phyloP scores from a whole-genome alignment of 2,113 vertebrate genomes.

The Chionomys nivalis region DNA sequence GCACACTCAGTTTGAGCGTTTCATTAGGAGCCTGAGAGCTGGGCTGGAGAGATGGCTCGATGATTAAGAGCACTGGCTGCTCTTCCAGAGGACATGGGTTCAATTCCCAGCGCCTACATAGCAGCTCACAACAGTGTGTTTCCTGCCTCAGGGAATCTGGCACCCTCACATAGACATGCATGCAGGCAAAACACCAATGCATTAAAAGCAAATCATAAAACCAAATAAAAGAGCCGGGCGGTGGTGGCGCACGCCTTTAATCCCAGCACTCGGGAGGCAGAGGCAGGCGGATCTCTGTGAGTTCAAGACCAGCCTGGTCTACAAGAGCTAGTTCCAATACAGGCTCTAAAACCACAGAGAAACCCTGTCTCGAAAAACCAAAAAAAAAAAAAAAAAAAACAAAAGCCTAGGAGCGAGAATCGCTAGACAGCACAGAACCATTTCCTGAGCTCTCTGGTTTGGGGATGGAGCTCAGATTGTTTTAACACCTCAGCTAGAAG shows the following conservation, averaged over 20 bases:
- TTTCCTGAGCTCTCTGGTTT: neutral
- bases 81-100: neutral
- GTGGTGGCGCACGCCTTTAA: no score
- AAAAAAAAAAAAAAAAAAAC: no score
- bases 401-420: neutral
- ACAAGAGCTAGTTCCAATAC: no score
- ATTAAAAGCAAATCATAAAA: neutral
- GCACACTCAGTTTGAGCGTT: neutral
- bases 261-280: no score
- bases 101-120: neutral
- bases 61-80: neutral
- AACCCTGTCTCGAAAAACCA: no score
- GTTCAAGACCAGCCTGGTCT: no score
- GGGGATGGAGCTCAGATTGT: neutral
- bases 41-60: neutral
- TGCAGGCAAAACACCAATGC: neutral
- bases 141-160: neutral
- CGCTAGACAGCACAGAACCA: neutral
- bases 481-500: neutral
- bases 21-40: neutral
- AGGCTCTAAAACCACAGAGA: no score
- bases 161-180: neutral
- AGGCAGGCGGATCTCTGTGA: no score
- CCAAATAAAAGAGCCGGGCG: neutral
- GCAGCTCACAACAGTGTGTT: neutral